Conservation (phyloP, 2,797 vertebrate genomes). For the Clarias pachynema region DNA sequence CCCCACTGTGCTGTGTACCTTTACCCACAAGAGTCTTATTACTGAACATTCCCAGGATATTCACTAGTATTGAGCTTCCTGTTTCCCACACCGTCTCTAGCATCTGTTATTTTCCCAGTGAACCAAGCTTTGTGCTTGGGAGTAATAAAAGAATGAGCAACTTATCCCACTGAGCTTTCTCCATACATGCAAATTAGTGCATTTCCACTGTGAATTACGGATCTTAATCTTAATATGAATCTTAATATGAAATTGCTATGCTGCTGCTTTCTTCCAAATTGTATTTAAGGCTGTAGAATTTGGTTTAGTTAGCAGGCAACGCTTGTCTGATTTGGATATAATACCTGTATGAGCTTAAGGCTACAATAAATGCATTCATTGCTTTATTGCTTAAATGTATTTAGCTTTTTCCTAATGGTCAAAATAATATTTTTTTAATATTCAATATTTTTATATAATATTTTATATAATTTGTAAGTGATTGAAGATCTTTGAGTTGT, state of each 20-base stretch:
- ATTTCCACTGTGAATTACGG: conserved; percentile 14
- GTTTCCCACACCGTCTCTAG: conserved; percentile 27
- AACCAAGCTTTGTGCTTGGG: neutral
- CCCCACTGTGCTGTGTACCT: conserved; percentile 21
- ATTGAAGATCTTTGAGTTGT: neutral
- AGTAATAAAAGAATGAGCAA: conserved; percentile 9
- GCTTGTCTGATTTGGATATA: conserved; percentile 15
- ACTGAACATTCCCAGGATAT: conserved; percentile 31
- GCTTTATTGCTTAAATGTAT: conserved; percentile 10
- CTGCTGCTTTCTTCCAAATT: conserved; percentile 11
- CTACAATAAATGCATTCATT: neutral
- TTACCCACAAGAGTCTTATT: conserved; percentile 22
- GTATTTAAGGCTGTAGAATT: conserved; percentile 1
- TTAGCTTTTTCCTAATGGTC: neutral
- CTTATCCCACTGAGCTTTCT: conserved; percentile 3
- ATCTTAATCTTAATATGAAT: conserved; percentile 16
- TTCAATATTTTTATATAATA: neutral
- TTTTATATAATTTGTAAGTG: neutral
- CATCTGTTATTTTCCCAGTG: conserved; percentile 29
- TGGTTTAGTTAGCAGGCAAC: conserved; percentile 13
- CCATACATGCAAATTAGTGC: conserved; percentile 18
- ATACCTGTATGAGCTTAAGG: neutral
- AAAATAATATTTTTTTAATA: neutral
- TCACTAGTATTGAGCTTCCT: conserved; percentile 17
- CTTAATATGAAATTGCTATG: conserved; percentile 18